These are phyloP conservation scores for Selenia dentaria DNA, from an alignment of 2,888 invertebrate species.

Conservation along the genomic window DNA sequence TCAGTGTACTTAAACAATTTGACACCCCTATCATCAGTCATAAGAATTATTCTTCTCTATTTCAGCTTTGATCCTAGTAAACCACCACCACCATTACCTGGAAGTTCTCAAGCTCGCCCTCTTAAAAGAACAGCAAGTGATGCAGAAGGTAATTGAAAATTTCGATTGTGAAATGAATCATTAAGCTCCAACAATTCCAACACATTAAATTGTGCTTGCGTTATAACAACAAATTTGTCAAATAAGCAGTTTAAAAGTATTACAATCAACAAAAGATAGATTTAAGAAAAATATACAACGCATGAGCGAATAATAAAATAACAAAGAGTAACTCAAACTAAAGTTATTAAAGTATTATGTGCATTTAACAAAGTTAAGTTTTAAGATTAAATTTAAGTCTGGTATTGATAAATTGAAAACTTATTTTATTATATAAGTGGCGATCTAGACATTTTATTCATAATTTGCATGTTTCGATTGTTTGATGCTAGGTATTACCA, in stretches of 20 bases:
- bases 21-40: too few relatives aligned
- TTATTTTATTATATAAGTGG: neutral
- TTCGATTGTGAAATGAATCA: too few relatives aligned
- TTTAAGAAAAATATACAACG: constrained; percentile 24
- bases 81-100: constrained; percentile 60
- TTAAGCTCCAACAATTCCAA: too few relatives aligned
- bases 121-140: constrained; percentile 6
- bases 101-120: neutral
- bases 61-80: constrained; percentile 59
- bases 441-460: too few relatives aligned
- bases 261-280: constrained; percentile 1
- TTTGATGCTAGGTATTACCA: too few relatives aligned
- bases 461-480: too few relatives aligned
- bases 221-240: neutral
- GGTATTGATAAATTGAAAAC: constrained; percentile 22
- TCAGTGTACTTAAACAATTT: too few relatives aligned
- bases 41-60: too few relatives aligned
- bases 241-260: neutral
- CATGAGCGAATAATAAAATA: constrained; percentile 37
- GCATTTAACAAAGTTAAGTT: constrained; percentile 3
- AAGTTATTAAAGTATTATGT: neutral
- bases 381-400: neutral
- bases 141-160: constrained; percentile 21
- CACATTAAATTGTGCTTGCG: constrained; percentile 14
- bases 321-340: constrained; percentile 5